A percentile compares a stretch with the other conserved stretches of the same genome.
Conservation (phyloP, 2,113 vertebrate genomes). For the Phaethornis superciliosus region DNA sequence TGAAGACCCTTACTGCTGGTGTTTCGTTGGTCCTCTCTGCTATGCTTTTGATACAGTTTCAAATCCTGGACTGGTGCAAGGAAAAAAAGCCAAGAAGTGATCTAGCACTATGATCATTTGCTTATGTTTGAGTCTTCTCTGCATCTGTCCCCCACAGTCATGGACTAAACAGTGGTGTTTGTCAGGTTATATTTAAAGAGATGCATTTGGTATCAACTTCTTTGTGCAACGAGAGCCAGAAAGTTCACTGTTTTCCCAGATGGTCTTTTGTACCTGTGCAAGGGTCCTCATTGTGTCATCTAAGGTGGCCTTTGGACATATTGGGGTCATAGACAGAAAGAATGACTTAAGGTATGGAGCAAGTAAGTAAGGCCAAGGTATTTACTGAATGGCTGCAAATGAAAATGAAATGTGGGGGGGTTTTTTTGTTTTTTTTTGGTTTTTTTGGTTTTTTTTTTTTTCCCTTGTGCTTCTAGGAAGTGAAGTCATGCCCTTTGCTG, state of each 20-base stretch:
- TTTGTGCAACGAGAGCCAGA: not conserved
- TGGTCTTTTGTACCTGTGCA: not conserved
- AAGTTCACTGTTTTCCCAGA: not conserved
- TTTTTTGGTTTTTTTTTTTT: no score
- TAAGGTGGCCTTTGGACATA: not conserved
- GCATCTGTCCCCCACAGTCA: not conserved
- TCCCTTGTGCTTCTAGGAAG: not conserved
- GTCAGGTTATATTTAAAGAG: not conserved
- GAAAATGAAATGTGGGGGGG: not conserved
- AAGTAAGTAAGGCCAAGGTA: not conserved
- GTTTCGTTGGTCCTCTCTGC: not conserved
- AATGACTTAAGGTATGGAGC: not conserved
- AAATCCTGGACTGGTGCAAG: not conserved
- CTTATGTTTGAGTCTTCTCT: not conserved
- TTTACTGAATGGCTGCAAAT: not conserved
- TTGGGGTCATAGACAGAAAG: not conserved
- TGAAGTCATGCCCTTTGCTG: not conserved
- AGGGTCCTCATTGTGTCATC: not conserved
- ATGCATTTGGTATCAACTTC: fast-evolving
- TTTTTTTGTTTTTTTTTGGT: no score
- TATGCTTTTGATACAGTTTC: not conserved
- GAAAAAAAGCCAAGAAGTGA: not conserved
- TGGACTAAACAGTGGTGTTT: no score
- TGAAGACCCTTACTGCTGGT: not conserved
- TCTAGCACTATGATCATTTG: not conserved